phyloP scores from a whole-genome alignment of 2,113 vertebrate species.

The Artemisiospiza belli region DNA sequence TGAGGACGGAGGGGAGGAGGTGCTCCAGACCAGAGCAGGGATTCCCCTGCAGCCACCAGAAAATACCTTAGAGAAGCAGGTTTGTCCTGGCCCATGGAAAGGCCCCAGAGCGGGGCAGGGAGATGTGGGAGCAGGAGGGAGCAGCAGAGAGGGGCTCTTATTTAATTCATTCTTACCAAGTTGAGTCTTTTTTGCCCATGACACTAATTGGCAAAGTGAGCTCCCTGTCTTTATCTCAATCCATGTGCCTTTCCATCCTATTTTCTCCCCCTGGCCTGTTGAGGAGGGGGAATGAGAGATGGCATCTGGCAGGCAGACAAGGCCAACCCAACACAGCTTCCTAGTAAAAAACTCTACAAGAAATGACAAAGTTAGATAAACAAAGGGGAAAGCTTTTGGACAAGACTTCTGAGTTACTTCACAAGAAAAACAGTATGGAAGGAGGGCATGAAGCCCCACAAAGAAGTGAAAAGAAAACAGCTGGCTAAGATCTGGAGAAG shows the following conservation, averaged over 20 bases:
- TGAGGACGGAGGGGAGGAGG: not conserved
- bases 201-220: not conserved
- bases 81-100: accelerated
- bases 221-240: not conserved
- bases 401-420: not conserved
- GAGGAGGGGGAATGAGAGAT: not conserved
- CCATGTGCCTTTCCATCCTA: not conserved
- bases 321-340: not conserved
- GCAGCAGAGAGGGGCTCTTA: not conserved
- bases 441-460: not conserved
- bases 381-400: not conserved
- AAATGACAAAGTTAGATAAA: not conserved
- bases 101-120: not conserved
- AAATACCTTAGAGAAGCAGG: not conserved
- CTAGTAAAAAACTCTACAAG: not conserved
- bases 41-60: not conserved
- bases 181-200: not conserved
- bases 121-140: not conserved
- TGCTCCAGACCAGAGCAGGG: not conserved
- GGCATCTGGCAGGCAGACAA: not conserved
- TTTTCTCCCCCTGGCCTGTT: not conserved
- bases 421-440: not conserved
- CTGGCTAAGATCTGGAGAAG: not conserved
- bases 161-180: not conserved
- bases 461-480: not conserved